Evolutionary conservation across 1,140 invertebrate genomes (phyloP), one percentile per base, ranked within the genome.

Genomic region (Charaxes varanes): DNA sequence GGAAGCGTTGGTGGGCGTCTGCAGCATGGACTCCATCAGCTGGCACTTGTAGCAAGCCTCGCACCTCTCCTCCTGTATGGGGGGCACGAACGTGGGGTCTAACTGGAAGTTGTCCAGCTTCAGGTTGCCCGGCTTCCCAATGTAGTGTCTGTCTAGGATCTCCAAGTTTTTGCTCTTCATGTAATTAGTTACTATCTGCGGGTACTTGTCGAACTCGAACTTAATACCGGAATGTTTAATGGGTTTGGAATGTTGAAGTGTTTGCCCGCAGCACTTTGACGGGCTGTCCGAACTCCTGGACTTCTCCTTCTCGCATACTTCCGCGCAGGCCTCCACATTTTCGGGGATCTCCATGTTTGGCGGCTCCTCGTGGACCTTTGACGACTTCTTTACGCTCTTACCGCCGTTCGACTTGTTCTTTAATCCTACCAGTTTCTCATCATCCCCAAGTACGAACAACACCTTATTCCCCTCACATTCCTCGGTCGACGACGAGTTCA

Each of bases 371-470:
- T 68, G 47, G 7, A 61, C 41, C 40, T 66, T 79, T 2, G 62
- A 68, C 4, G 78, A 71, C 31, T 64, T 72, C 23, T 79, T 83
- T 2, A 76, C 71, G 30, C 59, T 61, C 22, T 74, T 76, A 3
- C 71, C 67, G n/a, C 58, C 67, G 10, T 45, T 67, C 1, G 74
- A 77, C 24, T 81, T 83, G 38, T 86, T 87, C 53, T 88, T 89
- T 26, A 87, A 53, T 6, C 86, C 80, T 6, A 90, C 83, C 33
- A 90, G 59, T 52, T 88, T 87, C 27, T 93, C 91, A 63, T 93
- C 88, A 31, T 91, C 91, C n/a, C 92, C 92, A 6, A 93, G 77
- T 5, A 91, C 91, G 62, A 93, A 93, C n/a, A 91, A 81, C 1
- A 93, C 92, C 43, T 88, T 84, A 27, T 76, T 61, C 6, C 40